A percentile compares a stretch with the other conserved stretches of the same genome.
phyloP scores from a whole-genome alignment of 2,888 invertebrate species.

The Dusona sp. region DNA sequence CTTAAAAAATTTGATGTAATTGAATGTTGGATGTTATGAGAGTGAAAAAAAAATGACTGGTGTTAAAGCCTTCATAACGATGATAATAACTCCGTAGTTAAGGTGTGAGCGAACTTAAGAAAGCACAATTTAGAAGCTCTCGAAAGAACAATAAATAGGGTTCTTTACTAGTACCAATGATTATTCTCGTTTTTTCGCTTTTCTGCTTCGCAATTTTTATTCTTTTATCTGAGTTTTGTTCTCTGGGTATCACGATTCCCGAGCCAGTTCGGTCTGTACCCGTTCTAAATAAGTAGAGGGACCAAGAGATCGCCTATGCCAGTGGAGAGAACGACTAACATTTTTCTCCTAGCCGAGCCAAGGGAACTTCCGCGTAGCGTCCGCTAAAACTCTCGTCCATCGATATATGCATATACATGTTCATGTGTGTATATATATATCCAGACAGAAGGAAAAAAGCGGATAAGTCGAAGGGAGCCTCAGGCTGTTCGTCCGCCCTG shows the following conservation, averaged over 20 bases:
- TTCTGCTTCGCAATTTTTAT: background rate
- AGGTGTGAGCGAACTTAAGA: background rate
- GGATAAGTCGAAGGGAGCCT: conserved; percentile 47
- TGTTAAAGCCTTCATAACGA: background rate
- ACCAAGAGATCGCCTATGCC: conserved; percentile 33
- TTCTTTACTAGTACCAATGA: conserved; percentile 47
- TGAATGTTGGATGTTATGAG: background rate
- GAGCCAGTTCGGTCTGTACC: conserved; percentile 45
- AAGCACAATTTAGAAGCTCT: background rate
- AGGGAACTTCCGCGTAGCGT: conserved; percentile 60
- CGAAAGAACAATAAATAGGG: conserved; percentile 48
- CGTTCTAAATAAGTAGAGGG: conserved; percentile 43
- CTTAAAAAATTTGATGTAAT: background rate
- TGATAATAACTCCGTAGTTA: background rate
- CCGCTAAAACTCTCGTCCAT: conserved; percentile 33
- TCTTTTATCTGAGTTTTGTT: conserved; percentile 60
- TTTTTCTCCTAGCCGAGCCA: conserved; percentile 52
- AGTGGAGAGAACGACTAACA: conserved; percentile 54
- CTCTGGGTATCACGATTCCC: conserved; percentile 63
- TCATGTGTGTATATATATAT: background rate
- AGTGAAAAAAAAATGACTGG: background rate
- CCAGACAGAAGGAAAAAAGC: conserved; percentile 40
- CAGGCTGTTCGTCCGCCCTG: conserved; percentile 57
- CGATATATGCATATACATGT: background rate
- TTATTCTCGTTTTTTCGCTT: conserved; percentile 38